Conservation (phyloP, 2,113 vertebrate species). For the Erinaceus europaeus region DNA sequence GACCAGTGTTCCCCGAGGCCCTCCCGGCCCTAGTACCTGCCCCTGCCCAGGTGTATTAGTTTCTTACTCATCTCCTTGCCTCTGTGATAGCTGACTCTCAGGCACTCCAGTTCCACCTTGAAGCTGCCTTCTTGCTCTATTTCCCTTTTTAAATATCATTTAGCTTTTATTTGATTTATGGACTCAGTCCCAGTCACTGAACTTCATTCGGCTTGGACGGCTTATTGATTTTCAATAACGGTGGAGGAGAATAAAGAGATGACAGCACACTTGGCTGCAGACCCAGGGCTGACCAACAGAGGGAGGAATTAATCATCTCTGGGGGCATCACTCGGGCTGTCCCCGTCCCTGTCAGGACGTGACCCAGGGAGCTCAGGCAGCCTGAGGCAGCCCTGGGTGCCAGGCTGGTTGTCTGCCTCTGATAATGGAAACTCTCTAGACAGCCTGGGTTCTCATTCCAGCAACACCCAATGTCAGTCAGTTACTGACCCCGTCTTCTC, state of each 20-base stretch:
- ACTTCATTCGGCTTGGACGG: conserved; percentile 69
- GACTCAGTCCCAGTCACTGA: conserved; percentile 67
- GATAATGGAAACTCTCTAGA: neutral
- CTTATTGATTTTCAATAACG: conserved; percentile 78
- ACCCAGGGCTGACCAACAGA: neutral
- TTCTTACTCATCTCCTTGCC: neutral
- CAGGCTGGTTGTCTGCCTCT: neutral
- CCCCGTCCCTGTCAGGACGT: conserved; percentile 26
- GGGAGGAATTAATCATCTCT: conserved; percentile 59
- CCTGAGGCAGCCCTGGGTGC: neutral
- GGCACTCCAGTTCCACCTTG: neutral
- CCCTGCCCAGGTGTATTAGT: neutral
- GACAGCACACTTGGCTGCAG: conserved; percentile 67
- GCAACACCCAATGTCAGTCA: neutral
- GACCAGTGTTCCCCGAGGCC: neutral
- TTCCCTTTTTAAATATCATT: conserved; percentile 69
- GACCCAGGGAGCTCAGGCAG: neutral
- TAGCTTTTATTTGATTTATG: conserved; percentile 75
- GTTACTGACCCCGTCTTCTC: neutral
- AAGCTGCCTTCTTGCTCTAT: conserved; percentile 26
- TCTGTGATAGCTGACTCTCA: neutral
- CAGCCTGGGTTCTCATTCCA: neutral
- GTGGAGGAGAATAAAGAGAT: conserved; percentile 69
- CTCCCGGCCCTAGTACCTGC: neutral
- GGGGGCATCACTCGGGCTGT: conserved; percentile 38